Evolutionary conservation across 2,888 invertebrate genomes (phyloP).

Genomic region (Panzeria rudis): DNA sequence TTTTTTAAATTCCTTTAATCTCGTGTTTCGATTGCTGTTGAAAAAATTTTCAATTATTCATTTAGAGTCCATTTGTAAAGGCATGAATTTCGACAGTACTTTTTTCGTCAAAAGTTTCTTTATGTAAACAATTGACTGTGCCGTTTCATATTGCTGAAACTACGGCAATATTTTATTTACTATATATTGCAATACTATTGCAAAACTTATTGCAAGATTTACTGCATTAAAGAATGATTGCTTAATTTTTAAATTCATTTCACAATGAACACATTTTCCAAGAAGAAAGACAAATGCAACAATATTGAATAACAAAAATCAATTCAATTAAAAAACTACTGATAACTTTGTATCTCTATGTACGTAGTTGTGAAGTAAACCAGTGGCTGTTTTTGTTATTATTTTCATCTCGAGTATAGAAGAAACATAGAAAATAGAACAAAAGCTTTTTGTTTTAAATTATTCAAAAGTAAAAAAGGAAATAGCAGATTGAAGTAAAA

Average conservation of each 20-base stretch:
- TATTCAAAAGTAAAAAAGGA: slow-evolving; percentile 48
- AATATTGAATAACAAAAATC: background rate
- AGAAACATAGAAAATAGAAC: slow-evolving; percentile 33
- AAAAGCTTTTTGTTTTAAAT: slow-evolving; percentile 58
- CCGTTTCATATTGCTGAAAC: too few species aligned
- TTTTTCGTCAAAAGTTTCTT: too few species aligned
- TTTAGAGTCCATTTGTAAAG: too few species aligned
- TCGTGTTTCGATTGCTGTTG: too few species aligned
- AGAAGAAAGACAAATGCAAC: background rate
- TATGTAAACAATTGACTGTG: too few species aligned
- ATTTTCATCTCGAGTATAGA: background rate
- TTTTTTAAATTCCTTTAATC: too few species aligned
- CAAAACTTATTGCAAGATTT: too few species aligned
- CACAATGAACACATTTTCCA: background rate
- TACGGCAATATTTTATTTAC: too few species aligned
- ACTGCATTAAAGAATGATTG: background rate
- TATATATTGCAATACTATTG: too few species aligned
- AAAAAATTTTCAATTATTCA: too few species aligned
- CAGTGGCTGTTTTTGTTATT: background rate
- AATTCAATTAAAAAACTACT: slow-evolving; percentile 21
- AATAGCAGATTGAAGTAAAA: slow-evolving; percentile 25
- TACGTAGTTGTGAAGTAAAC: background rate
- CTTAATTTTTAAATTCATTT: slow-evolving; percentile 41
- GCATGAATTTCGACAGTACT: too few species aligned
- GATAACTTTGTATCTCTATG: slow-evolving; percentile 22